Evolutionary conservation across 1,140 invertebrate species (phyloP).

Genomic region (Bombus waltoni): DNA sequence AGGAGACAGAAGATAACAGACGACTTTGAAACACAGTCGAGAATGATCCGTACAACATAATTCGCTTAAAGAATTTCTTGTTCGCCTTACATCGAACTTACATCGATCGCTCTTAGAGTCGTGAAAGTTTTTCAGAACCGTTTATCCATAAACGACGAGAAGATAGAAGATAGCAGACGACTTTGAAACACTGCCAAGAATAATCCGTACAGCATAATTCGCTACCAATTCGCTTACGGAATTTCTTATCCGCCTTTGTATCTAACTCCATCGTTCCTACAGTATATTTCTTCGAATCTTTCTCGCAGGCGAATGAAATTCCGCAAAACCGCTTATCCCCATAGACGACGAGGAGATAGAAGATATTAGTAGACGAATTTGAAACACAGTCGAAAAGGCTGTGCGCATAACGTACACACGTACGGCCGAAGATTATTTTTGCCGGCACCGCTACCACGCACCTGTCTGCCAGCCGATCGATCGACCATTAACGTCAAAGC

Average conservation of each 20-base stretch:
- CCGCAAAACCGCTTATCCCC: not conserved
- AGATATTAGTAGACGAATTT: conserved; percentile 29
- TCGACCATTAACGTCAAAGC: conserved; percentile 70
- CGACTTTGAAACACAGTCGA: not conserved
- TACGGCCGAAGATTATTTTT: conserved; percentile 62
- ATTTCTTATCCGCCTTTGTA: too few species aligned
- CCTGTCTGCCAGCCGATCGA: conserved; percentile 64
- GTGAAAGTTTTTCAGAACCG: too few species aligned
- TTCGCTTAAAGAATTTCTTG: too few species aligned
- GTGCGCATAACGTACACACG: not conserved
- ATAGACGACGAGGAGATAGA: not conserved
- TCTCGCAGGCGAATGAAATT: not conserved
- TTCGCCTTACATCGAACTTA: too few species aligned
- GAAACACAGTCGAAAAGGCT: conserved; percentile 19
- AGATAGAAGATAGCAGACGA: not conserved
- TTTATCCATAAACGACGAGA: too few species aligned
- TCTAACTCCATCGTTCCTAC: too few species aligned
- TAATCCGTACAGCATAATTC: too few species aligned
- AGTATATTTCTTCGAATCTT: too few species aligned
- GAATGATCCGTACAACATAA: too few species aligned
- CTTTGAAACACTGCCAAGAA: too few species aligned
- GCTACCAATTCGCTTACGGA: too few species aligned
- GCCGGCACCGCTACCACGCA: conserved; percentile 51
- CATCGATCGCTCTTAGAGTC: too few species aligned
- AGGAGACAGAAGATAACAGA: not conserved